Evolutionary conservation across 1,140 invertebrate genomes (phyloP), one percentile per base, ranked within the genome.

Genomic region (Meteorus sp.): DNA sequence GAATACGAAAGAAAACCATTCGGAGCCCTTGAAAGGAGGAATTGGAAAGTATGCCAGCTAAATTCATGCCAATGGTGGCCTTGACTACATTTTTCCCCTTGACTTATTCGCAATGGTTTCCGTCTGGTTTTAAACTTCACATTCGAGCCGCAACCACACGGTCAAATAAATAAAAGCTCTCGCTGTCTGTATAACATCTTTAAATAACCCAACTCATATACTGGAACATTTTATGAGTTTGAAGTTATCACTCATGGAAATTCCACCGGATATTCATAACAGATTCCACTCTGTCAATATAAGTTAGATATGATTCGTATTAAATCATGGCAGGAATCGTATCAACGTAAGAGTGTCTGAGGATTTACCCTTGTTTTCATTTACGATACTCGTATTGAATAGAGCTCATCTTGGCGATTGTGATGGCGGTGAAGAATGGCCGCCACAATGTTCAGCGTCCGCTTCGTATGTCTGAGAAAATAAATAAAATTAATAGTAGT

Each of bases 21-120:
- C n/a, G 51, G 52, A 59, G 56, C 61, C 53, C 56, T 52, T 47
- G 35, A 58, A 59, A 62, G 61, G 61, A 45, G 57, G 55, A 62
- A 9, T 56, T 59, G 44, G 43, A 48, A 62, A 50, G 45, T 51
- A 51, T 51, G 56, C 27, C 45, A 44, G 55, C 55, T 43, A 45
- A 57, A 37, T 48, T 57, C 31, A 52, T 52, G 33, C 31, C 13
- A 37, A n/a, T n/a, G n/a, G 31, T 27, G 50, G 37, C 50, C 50
- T 52, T 52, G 31, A 52, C 45, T 48, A 52, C 35, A 50, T 48
- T 57, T 57, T 48, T 57, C 41, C 27, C 44, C 54, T 47, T 56
- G 43, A 47, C 43, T 47, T 56, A 39, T 50, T 25, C 33, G 9
- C 9, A 6, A 35, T 39, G 20, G 33, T 47, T 31, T 31, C 31